Percentiles rank a stretch among this genome's conserved stretches.
These are phyloP conservation scores for Cyphomyrus plagiostoma DNA, from an alignment of 2,113 vertebrate genomes.

Conservation along the genomic window DNA sequence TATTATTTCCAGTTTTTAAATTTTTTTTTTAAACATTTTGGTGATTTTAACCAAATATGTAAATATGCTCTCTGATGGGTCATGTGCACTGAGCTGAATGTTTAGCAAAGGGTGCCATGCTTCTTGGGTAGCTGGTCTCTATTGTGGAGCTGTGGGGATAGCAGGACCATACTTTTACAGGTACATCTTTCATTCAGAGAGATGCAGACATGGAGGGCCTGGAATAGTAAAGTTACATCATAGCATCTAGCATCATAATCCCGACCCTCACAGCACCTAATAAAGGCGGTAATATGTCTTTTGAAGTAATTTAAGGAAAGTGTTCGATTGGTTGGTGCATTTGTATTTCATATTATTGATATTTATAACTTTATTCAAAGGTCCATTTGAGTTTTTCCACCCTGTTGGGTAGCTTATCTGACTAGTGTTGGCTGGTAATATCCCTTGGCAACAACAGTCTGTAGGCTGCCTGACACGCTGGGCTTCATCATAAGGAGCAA, in stretches of 20 bases:
- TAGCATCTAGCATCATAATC: background rate
- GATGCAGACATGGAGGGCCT: background rate
- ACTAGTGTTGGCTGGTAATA: slow-evolving; percentile 98
- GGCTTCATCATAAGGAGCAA: slow-evolving; percentile 46
- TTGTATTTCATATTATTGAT: background rate
- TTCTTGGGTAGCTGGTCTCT: background rate
- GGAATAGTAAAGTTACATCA: background rate
- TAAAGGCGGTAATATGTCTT: background rate
- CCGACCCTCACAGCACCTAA: background rate
- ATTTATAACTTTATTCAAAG: background rate
- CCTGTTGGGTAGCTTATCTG: slow-evolving; percentile 99
- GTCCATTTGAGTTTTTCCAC: slow-evolving; percentile 57
- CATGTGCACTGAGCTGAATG: background rate
- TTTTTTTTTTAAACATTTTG: background rate
- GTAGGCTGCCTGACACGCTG: slow-evolving; percentile 97
- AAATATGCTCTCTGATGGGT: background rate
- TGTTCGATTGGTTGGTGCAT: background rate
- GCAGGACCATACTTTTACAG: background rate
- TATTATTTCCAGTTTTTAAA: background rate
- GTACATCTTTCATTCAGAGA: background rate
- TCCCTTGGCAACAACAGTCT: slow-evolving; percentile 88
- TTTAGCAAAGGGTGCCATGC: background rate
- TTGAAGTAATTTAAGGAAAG: background rate
- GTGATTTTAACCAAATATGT: background rate
- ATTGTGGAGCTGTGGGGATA: background rate